A percentile compares a stretch with the other conserved stretches of the same genome.
phyloP scores from a whole-genome alignment of 2,888 invertebrate species.

The Spilarctia lutea region DNA sequence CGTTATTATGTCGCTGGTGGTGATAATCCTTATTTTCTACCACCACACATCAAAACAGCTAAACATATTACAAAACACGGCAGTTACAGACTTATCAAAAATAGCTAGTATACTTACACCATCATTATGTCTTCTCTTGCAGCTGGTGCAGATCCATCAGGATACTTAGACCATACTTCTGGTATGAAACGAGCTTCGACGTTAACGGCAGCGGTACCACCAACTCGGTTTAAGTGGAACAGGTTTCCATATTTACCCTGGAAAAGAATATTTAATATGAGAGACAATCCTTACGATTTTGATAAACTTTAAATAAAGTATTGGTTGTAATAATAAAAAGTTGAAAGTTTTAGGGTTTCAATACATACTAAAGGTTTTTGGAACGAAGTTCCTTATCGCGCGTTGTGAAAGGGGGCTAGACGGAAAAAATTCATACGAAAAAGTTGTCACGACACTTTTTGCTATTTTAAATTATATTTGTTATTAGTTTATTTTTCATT shows the following conservation, averaged over 20 bases:
- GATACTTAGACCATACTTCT: constrained; percentile 91
- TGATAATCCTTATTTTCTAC: no score
- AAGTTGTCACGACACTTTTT: no score
- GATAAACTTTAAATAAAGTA: neutral
- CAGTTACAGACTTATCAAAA: no score
- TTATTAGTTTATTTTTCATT: no score
- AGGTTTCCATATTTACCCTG: constrained; percentile 78
- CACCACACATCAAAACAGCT: neutral
- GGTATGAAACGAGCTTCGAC: constrained; percentile 87
- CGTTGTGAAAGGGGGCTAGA: no score
- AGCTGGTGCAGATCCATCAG: constrained; percentile 86
- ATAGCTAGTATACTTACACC: constrained; percentile 82
- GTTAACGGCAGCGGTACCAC: constrained; percentile 49
- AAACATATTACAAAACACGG: neutral
- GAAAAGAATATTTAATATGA: neutral
- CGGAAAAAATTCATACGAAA: no score
- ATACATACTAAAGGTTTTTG: no score
- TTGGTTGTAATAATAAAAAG: no score
- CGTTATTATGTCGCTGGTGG: no score
- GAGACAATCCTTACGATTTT: neutral
- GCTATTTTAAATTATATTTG: no score
- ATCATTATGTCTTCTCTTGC: constrained; percentile 98
- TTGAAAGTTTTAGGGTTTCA: no score
- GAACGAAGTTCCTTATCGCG: no score
- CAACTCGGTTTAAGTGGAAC: constrained; percentile 62